These are phyloP conservation scores for Lasioglossum pauxillum DNA, from an alignment of 2,888 invertebrate species.

Conservation along the genomic window DNA sequence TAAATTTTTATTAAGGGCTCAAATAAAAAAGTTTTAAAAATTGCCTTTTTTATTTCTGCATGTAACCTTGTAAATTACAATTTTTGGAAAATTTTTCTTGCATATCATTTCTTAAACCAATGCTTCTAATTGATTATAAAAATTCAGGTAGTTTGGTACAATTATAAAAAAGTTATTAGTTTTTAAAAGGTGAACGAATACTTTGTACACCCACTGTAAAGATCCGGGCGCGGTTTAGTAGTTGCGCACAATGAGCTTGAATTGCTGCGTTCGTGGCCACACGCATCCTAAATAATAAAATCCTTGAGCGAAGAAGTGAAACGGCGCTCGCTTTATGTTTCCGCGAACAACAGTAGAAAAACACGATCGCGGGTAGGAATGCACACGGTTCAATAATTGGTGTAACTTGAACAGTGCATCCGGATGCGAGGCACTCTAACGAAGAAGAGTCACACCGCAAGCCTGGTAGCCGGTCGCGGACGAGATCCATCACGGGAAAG, in stretches of 20 bases:
- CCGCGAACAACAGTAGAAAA: not conserved
- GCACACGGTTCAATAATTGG: not conserved
- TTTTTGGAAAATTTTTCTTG: too few relatives aligned
- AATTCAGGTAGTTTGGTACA: too few relatives aligned
- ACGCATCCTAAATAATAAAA: not conserved
- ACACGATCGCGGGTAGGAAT: not conserved
- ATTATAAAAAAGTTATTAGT: too few relatives aligned
- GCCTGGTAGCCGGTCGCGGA: not conserved
- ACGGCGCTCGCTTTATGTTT: not conserved
- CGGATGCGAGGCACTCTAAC: constrained; percentile 1
- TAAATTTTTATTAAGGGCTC: too few relatives aligned
- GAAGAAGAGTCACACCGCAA: not conserved
- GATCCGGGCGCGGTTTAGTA: not conserved
- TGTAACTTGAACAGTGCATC: not conserved
- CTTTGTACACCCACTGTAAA: too few relatives aligned
- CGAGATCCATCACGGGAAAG: not conserved
- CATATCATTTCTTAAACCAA: too few relatives aligned
- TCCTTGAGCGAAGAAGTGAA: not conserved
- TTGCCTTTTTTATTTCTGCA: too few relatives aligned
- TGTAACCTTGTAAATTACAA: too few relatives aligned
- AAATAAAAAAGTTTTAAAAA: too few relatives aligned
- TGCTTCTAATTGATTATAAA: too few relatives aligned
- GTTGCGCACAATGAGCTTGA: not conserved
- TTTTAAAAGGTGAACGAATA: too few relatives aligned
- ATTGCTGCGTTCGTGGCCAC: not conserved